These are phyloP conservation scores for Synergus gifuensis DNA, from an alignment of 2,888 invertebrate species.

Conservation along the genomic window DNA sequence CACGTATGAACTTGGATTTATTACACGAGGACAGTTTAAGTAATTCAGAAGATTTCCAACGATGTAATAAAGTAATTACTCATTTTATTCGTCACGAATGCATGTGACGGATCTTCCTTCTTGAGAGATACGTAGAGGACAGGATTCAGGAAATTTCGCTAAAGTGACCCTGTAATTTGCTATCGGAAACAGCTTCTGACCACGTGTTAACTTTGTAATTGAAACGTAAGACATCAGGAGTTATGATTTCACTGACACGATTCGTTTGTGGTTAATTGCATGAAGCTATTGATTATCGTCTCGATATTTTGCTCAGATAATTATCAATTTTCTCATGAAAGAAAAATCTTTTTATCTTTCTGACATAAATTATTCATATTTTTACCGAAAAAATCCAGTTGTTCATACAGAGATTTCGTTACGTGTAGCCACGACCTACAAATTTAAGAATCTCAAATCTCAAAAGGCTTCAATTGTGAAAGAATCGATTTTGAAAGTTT, in stretches of 20 bases:
- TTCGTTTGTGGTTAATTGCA: background rate
- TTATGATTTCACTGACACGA: background rate
- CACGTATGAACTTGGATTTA: background rate
- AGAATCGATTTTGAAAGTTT: too few relatives aligned
- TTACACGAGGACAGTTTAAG: constrained; percentile 1
- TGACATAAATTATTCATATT: too few relatives aligned
- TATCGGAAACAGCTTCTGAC: background rate
- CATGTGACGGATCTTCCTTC: constrained; percentile 8
- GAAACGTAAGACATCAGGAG: background rate
- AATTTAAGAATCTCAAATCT: too few relatives aligned
- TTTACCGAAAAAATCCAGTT: too few relatives aligned
- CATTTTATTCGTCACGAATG: constrained; percentile 3
- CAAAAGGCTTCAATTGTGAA: too few relatives aligned
- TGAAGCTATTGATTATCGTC: background rate
- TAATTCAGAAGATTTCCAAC: constrained; percentile 20
- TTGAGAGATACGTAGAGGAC: background rate
- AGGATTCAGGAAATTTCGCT: constrained; percentile 3
- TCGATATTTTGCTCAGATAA: background rate
- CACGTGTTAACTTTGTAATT: constrained; percentile 3
- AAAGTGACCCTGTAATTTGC: background rate
- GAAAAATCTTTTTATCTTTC: too few relatives aligned
- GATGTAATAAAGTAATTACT: constrained; percentile 8
- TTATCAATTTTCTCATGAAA: background rate
- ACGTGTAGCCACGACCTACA: too few relatives aligned
- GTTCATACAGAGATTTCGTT: too few relatives aligned